Conservation (phyloP, 2,113 vertebrate species). For the Spea bombifrons region DNA sequence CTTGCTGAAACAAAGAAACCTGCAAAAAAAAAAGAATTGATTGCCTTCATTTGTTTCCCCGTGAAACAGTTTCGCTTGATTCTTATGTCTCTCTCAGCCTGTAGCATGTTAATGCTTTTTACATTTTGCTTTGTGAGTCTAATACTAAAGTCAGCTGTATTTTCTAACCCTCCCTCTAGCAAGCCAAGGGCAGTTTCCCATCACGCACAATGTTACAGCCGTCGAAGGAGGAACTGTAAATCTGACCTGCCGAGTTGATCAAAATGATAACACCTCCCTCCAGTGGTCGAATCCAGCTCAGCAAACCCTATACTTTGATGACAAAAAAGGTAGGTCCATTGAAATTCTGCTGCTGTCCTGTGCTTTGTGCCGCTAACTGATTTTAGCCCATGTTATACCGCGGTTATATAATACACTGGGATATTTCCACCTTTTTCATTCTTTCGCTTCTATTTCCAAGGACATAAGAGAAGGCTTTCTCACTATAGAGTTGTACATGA, state of each 20-base stretch:
- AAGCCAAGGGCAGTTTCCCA: constrained; percentile 89
- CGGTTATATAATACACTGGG: background rate
- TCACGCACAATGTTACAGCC: constrained; percentile 93
- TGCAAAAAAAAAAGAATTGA: background rate
- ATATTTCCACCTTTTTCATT: constrained; percentile 20
- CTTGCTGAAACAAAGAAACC: background rate
- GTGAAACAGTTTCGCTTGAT: constrained; percentile 18
- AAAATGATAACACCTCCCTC: constrained; percentile 99
- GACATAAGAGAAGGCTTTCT: constrained; percentile 6
- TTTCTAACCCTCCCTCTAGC: constrained; percentile 64
- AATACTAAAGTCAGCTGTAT: constrained; percentile 41
- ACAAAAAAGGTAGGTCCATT: constrained; percentile 90
- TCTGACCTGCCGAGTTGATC: constrained; percentile 98
- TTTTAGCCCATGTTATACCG: background rate
- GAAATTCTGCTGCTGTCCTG: constrained; percentile 11
- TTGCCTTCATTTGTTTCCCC: constrained; percentile 13
- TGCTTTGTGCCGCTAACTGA: background rate
- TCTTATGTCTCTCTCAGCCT: constrained; percentile 2
- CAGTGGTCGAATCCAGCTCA: constrained; percentile 99
- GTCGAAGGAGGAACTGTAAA: constrained; percentile 90
- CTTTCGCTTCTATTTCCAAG: constrained; percentile 3
- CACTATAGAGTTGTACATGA: constrained; percentile 13
- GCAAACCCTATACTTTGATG: constrained; percentile 97
- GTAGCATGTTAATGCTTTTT: constrained; percentile 47
- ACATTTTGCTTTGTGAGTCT: constrained; percentile 51